Evolutionary conservation across 2,113 vertebrate species (phyloP).

Genomic region (Glaucomys volans): DNA sequence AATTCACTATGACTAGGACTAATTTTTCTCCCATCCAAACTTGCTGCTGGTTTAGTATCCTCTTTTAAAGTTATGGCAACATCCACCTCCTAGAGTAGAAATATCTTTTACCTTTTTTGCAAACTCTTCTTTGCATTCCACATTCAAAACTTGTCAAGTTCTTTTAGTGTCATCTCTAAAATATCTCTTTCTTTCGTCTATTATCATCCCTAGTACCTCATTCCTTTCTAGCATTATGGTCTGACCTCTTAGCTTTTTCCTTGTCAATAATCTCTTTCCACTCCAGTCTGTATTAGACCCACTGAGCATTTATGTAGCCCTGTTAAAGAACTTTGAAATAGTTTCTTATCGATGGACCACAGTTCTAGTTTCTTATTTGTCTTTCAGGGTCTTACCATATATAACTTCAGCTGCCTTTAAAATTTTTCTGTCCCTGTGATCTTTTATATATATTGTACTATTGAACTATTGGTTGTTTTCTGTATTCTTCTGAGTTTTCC

Average conservation of each 20-base stretch:
- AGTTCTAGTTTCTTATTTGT: not conserved
- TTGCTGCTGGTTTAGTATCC: not conserved
- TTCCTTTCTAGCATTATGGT: not conserved
- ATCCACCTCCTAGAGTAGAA: not conserved
- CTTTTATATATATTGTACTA: not conserved
- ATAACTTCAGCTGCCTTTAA: not conserved
- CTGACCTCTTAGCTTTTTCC: not conserved
- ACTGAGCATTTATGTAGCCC: not conserved
- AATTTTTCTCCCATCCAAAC: not conserved
- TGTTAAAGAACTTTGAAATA: not conserved
- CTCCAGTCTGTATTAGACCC: not conserved
- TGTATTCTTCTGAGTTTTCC: not conserved
- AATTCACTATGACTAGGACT: not conserved
- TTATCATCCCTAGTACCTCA: not conserved
- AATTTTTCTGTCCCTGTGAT: not conserved
- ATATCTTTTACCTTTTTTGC: conserved; percentile 16
- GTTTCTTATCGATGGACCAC: not conserved
- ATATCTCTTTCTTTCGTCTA: not conserved
- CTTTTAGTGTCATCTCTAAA: not conserved
- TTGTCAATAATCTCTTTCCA: not conserved
- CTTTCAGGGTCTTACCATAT: not conserved
- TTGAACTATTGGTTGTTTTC: not conserved
- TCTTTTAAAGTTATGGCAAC: not conserved
- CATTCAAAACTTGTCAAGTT: not conserved
- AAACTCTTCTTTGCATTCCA: not conserved